phyloP scores from a whole-genome alignment of 2,113 vertebrate genomes.

The Alaudala cheleensis region DNA sequence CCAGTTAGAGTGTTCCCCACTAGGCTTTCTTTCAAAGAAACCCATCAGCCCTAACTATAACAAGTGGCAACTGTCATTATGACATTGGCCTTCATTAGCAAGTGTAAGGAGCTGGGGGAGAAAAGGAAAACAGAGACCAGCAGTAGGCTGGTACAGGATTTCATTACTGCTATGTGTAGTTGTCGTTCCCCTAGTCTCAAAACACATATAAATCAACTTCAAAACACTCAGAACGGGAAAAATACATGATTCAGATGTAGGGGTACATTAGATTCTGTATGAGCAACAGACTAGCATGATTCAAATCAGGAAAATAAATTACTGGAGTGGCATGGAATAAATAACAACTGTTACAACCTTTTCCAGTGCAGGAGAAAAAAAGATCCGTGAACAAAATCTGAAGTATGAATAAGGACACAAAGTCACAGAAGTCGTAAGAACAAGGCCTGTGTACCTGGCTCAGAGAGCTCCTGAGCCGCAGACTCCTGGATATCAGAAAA shows the following conservation, averaged over 20 bases:
- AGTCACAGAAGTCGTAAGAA: neutral
- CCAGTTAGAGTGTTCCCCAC: neutral
- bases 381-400: neutral
- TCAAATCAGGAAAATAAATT: neutral
- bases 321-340: neutral
- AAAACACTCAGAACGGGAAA: neutral
- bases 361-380: neutral
- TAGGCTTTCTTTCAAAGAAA: neutral
- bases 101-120: neutral
- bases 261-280: neutral
- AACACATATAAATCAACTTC: neutral
- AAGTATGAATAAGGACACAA: neutral
- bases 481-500: neutral
- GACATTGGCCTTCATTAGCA: neutral
- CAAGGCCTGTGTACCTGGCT: fast-evolving
- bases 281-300: neutral
- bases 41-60: neutral
- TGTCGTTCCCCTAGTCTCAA: neutral
- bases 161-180: neutral
- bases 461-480: neutral
- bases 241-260: neutral
- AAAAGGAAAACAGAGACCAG: neutral
- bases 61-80: neutral
- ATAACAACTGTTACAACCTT: neutral
- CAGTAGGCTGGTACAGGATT: fast-evolving